Evolutionary conservation across 2,113 vertebrate species (phyloP).

Genomic region (Cottus gobio): DNA sequence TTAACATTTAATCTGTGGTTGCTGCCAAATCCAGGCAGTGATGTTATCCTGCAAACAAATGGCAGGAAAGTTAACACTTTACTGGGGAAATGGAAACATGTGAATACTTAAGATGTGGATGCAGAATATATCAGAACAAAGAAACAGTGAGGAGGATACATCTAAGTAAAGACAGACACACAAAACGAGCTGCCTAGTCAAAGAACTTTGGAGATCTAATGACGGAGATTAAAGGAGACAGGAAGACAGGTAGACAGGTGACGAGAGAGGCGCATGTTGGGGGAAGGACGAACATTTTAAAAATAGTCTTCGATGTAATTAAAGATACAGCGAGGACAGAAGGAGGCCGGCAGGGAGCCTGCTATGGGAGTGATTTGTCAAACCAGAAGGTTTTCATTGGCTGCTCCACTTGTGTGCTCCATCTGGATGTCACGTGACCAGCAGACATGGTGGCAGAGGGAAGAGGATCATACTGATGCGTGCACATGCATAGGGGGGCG

Average conservation of each 20-base stretch:
- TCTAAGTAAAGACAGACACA: conserved; percentile 26
- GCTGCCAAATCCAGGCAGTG: conserved; percentile 10
- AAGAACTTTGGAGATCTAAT: conserved; percentile 34
- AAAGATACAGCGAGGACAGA: conserved; percentile 57
- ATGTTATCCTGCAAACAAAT: background rate
- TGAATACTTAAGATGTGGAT: conserved; percentile 20
- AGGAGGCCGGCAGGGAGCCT: conserved; percentile 17
- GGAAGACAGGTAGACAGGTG: conserved; percentile 66
- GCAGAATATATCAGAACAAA: conserved; percentile 31
- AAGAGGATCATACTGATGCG: background rate
- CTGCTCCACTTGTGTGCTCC: conserved; percentile 43
- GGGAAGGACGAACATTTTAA: conserved; percentile 50
- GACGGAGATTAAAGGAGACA: conserved; percentile 60
- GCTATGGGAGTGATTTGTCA: conserved; percentile 32
- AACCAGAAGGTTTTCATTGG: conserved; percentile 62
- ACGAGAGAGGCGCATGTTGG: conserved; percentile 30
- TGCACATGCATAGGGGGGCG: background rate
- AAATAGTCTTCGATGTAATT: conserved; percentile 71
- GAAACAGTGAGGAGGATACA: background rate
- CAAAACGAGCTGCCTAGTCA: conserved; percentile 18
- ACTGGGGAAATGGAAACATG: background rate
- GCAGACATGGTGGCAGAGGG: conserved; percentile 35
- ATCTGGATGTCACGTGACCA: conserved; percentile 68
- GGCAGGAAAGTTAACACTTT: conserved; percentile 1
- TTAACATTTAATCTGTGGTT: conserved; percentile 7